Conservation (phyloP, 1,140 invertebrate genomes). For the Aphidius gifuensis region DNA sequence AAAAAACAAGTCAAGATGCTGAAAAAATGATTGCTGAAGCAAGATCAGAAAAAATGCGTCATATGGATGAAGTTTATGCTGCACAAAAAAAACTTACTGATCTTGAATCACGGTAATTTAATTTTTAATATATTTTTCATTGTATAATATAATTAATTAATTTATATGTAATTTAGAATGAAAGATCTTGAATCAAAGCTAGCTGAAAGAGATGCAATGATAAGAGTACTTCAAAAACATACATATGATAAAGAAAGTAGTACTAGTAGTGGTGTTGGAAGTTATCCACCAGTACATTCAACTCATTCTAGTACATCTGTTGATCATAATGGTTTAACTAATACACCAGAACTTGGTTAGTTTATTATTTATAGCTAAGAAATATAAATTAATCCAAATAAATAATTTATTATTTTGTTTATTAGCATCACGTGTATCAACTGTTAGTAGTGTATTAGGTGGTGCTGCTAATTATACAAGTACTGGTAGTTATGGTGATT, state of each 20-base stretch:
- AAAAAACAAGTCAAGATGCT: constrained; percentile 82
- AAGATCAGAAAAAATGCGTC: constrained; percentile 78
- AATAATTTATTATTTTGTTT: constrained; percentile 13
- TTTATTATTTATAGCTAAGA: constrained; percentile 9
- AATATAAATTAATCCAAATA: constrained; percentile 16
- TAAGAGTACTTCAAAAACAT: constrained; percentile 81
- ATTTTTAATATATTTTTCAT: background rate
- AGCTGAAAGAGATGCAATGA: constrained; percentile 86
- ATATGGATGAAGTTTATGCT: constrained; percentile 82
- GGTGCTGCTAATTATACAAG: constrained; percentile 60
- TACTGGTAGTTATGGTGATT: constrained; percentile 60
- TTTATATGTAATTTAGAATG: constrained; percentile 58
- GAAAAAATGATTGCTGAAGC: constrained; percentile 84
- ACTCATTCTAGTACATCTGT: constrained; percentile 53
- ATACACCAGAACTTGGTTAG: constrained; percentile 52
- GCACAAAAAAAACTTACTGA: constrained; percentile 81
- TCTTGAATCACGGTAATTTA: constrained; percentile 69
- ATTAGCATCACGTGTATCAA: constrained; percentile 21
- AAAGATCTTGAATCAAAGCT: constrained; percentile 86
- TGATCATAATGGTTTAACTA: constrained; percentile 48
- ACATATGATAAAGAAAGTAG: constrained; percentile 66
- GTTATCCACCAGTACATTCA: constrained; percentile 52
- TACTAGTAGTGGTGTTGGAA: constrained; percentile 52
- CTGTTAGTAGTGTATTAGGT: constrained; percentile 60
- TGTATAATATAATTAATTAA: background rate